A percentile compares a stretch with the other conserved stretches of the same genome.
Conservation (phyloP, 2,888 invertebrate genomes). For the Lapara coniferarum region DNA sequence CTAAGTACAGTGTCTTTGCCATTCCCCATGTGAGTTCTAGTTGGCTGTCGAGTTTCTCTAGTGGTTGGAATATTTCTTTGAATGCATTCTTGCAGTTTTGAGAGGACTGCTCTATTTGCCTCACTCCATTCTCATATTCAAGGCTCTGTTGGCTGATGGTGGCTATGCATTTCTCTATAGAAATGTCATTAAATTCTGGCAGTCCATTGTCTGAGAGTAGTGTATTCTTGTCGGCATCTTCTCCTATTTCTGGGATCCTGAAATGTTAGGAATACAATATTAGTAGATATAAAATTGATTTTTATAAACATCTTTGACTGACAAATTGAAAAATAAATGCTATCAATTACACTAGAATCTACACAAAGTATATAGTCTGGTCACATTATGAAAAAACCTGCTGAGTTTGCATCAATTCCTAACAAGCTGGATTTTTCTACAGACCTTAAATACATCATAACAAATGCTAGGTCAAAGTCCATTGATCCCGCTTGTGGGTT, state of each 20-base stretch:
- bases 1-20: conserved; percentile 91
- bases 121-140: conserved; percentile 90
- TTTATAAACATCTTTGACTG: too few species aligned
- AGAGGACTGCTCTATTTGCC: conserved; percentile 85
- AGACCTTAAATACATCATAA: too few species aligned
- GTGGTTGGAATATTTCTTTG: conserved; percentile 87
- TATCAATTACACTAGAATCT: too few species aligned
- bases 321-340: too few species aligned
- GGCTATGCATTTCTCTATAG: conserved; percentile 92
- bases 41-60: conserved; percentile 89
- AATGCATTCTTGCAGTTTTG: conserved; percentile 84
- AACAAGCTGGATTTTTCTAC: too few species aligned
- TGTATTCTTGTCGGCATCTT: conserved; percentile 91
- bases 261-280: conserved; percentile 33
- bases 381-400: too few species aligned
- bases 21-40: conserved; percentile 94
- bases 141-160: conserved; percentile 92
- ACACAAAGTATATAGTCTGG: too few species aligned
- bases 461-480: too few species aligned
- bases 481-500: too few species aligned
- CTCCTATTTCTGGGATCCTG: conserved; percentile 92
- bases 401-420: too few species aligned
- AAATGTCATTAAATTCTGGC: conserved; percentile 91
- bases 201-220: conserved; percentile 88
- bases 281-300: too few species aligned